Evolutionary conservation across 1,140 invertebrate species (phyloP).

Genomic region (Meloidogyne floridensis): DNA sequence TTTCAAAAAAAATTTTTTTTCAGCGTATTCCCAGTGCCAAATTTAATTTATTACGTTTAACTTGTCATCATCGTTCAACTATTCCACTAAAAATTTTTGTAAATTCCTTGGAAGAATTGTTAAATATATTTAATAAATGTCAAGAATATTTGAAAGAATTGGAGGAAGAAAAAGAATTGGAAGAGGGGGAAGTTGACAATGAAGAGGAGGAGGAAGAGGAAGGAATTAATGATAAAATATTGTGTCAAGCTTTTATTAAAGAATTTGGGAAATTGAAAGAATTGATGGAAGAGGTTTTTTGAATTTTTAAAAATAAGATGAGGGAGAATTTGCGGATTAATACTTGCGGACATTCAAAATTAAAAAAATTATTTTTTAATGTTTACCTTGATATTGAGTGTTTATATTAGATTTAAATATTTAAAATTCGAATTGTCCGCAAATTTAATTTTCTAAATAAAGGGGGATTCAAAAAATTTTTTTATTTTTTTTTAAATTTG

Average conservation of each 20-base stretch:
- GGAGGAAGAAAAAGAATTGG: not conserved
- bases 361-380: not conserved
- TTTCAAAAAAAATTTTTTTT: not conserved
- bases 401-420: too few relatives aligned
- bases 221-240: not conserved
- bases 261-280: not conserved
- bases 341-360: not conserved
- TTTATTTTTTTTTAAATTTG: too few relatives aligned
- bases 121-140: not conserved
- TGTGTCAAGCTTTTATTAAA: not conserved
- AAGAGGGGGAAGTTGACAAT: too few relatives aligned
- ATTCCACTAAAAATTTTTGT: conserved; percentile 8
- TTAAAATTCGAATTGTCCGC: too few relatives aligned
- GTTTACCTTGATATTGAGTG: too few relatives aligned
- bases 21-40: conserved; percentile 9
- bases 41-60: conserved; percentile 29
- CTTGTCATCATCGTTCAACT: not conserved
- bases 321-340: not conserved
- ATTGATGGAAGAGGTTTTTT: not conserved
- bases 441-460: too few relatives aligned
- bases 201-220: conserved; percentile 10
- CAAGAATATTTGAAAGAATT: not conserved
- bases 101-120: not conserved
- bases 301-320: not conserved
- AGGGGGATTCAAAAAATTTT: too few relatives aligned